phyloP scores from a whole-genome alignment of 2,113 vertebrate genomes.

The Oreochromis tanganicae region DNA sequence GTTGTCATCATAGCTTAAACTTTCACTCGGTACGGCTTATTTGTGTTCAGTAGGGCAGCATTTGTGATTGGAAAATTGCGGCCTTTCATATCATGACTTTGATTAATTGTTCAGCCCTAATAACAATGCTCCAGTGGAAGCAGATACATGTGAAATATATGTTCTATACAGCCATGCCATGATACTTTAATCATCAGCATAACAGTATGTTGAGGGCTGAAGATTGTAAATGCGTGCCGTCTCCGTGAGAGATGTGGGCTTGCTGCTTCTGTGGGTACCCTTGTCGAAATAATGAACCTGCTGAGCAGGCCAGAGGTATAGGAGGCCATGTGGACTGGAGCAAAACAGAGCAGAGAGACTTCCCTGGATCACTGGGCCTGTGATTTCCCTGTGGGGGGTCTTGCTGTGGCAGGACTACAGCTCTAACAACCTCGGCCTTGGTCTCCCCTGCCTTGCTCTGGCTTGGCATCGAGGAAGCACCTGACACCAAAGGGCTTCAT shows the following conservation, averaged over 20 bases:
- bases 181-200: background rate
- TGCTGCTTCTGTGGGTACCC: constrained; percentile 32
- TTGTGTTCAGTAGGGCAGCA: background rate
- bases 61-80: background rate
- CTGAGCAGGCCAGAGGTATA: constrained; percentile 47
- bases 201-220: background rate
- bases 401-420: constrained; percentile 22
- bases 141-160: background rate
- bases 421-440: constrained; percentile 49
- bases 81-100: background rate
- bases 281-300: constrained; percentile 64
- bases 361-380: constrained; percentile 52
- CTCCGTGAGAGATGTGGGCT: background rate
- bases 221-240: background rate
- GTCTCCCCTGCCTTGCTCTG: background rate
- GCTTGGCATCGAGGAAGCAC: constrained; percentile 15
- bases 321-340: constrained; percentile 30
- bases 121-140: background rate
- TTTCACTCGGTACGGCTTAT: background rate
- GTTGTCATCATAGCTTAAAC: background rate
- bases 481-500: background rate
- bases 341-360: constrained; percentile 35
- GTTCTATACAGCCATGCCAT: background rate
- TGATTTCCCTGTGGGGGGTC: constrained; percentile 63
- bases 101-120: background rate